Conservation (phyloP, 2,888 invertebrate genomes). For the Caenorhabditis sp. region DNA sequence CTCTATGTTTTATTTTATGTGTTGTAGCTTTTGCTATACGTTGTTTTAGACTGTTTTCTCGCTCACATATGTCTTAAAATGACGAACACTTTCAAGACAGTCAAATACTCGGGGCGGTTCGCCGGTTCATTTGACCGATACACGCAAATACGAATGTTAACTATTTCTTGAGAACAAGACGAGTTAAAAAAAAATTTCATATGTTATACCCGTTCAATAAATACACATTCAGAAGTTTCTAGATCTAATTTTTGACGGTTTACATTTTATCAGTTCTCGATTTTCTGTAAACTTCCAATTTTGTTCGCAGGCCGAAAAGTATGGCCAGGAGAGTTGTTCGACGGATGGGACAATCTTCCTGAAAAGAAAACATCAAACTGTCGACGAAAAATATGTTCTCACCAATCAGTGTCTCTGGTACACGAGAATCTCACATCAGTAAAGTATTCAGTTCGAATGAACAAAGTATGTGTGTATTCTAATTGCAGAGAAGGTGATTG, state of each 20-base stretch:
- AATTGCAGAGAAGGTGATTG: constrained; percentile 31
- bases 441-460: constrained; percentile 10
- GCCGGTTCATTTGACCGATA: no score
- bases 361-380: neutral
- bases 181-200: constrained; percentile 1
- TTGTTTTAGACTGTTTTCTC: no score
- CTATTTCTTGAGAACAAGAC: no score
- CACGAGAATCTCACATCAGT: constrained; percentile 22
- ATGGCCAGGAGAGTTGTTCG: constrained; percentile 32
- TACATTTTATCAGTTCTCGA: constrained; percentile 35
- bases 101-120: no score
- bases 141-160: no score
- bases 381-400: neutral
- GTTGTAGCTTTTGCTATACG: no score
- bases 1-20: no score
- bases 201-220: no score
- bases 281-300: constrained; percentile 43
- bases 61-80: no score
- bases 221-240: neutral
- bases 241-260: neutral
- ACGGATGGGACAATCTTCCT: constrained; percentile 46
- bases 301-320: constrained; percentile 44
- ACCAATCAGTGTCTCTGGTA: constrained; percentile 27
- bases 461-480: constrained; percentile 33
- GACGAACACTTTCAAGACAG: no score